These are phyloP conservation scores for Anguilla anguilla DNA, from an alignment of 2,797 vertebrate genomes.

Conservation along the genomic window DNA sequence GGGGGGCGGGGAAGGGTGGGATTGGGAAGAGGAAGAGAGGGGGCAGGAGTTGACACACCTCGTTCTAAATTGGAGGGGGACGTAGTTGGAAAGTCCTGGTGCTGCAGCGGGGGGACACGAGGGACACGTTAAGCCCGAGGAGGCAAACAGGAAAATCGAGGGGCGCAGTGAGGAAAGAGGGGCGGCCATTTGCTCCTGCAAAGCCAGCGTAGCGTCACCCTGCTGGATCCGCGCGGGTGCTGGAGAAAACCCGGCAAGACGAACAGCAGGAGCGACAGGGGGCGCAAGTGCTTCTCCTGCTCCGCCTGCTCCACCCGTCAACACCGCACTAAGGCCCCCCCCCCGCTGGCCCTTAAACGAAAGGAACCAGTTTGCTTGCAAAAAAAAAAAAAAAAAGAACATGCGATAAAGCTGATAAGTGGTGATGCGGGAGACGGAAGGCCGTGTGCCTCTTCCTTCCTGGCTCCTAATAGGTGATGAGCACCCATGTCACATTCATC, in stretches of 20 bases:
- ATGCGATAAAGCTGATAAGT: background rate
- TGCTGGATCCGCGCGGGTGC: conserved; percentile 65
- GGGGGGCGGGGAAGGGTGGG: background rate
- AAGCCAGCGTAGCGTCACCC: conserved; percentile 74
- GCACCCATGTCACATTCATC: background rate
- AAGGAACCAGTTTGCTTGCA: background rate
- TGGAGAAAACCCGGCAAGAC: conserved; percentile 62
- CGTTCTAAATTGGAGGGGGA: background rate
- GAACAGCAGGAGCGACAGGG: conserved; percentile 34
- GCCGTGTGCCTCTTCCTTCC: background rate
- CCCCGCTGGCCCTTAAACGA: conserved; percentile 7
- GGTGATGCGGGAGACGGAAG: background rate
- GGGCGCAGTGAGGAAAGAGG: conserved; percentile 74
- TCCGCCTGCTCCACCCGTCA: background rate
- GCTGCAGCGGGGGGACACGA: conserved; percentile 37
- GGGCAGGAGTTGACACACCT: background rate
- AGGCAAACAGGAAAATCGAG: conserved; percentile 86
- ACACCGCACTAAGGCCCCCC: no score
- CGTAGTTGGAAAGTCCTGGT: background rate
- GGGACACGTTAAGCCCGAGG: conserved; percentile 79
- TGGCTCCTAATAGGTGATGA: background rate
- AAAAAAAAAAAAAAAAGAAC: background rate
- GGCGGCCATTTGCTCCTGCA: conserved; percentile 76
- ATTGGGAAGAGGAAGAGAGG: background rate
- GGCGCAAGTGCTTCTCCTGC: conserved; percentile 12